These are phyloP conservation scores for Macaca fascicularis DNA, from an alignment of 2,113 vertebrate species.

Conservation along the genomic window T2T-MFA8v1.1 NC_088386.1:113392001-113392500, in stretches of 20 bases:
- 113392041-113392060: background rate
- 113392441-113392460: background rate
- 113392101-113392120: background rate
- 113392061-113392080: background rate
- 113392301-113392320: background rate
- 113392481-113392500: background rate
- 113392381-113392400: background rate
- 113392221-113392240: background rate
- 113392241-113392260: background rate
- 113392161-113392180: constrained; percentile 17
- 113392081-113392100: background rate
- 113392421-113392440: background rate
- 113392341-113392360: background rate
- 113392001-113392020: background rate
- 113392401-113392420: background rate
- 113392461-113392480: background rate
- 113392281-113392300: background rate
- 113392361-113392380: background rate
- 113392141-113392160: background rate
- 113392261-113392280: background rate
- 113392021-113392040: background rate
- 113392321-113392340: background rate
- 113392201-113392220: background rate
- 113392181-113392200: background rate
- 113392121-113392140: constrained; percentile 19